These are phyloP conservation scores for Aphelenchoides fujianensis DNA, from an alignment of 1,140 invertebrate genomes.

Conservation along the genomic window DNA sequence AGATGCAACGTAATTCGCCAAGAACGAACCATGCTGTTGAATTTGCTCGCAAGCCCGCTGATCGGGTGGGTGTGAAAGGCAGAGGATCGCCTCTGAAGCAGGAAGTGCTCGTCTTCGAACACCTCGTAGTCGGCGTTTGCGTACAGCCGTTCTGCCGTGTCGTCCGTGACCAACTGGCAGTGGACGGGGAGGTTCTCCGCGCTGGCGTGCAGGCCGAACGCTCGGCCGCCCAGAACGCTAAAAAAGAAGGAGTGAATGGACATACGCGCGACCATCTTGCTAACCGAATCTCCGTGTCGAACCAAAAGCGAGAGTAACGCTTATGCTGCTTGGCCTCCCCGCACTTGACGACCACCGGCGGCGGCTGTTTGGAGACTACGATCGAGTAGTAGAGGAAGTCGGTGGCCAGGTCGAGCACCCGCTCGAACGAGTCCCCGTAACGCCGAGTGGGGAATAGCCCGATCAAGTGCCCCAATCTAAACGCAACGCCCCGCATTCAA, in stretches of 20 bases:
- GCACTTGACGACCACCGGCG: slow-evolving; percentile 58
- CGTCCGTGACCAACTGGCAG: slow-evolving; percentile 60
- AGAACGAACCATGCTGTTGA: slow-evolving; percentile 62
- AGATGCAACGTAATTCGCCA: too few species aligned
- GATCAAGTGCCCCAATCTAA: not conserved
- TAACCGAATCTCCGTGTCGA: slow-evolving; percentile 62
- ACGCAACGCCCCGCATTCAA: too few species aligned
- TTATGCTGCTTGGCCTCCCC: slow-evolving; percentile 62
- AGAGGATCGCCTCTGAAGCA: slow-evolving; percentile 50
- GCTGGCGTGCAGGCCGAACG: slow-evolving; percentile 52
- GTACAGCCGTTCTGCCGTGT: slow-evolving; percentile 56
- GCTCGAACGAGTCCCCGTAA: slow-evolving; percentile 50
- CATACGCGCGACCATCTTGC: too few species aligned
- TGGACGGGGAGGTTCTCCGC: slow-evolving; percentile 51
- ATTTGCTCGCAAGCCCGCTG: slow-evolving; percentile 51
- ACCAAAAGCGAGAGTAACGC: slow-evolving; percentile 57
- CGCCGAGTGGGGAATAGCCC: slow-evolving; percentile 49
- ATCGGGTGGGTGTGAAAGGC: slow-evolving; percentile 45
- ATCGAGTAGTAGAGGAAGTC: slow-evolving; percentile 61
- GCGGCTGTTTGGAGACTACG: slow-evolving; percentile 55
- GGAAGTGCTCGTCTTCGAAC: slow-evolving; percentile 59
- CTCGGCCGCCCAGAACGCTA: slow-evolving; percentile 56
- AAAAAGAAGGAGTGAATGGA: too few species aligned
- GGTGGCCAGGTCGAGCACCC: slow-evolving; percentile 55
- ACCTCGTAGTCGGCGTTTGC: slow-evolving; percentile 60